Base-by-base conservation (phyloP, 2,797 vertebrate genomes). In the Chelonia mydas region DNA sequence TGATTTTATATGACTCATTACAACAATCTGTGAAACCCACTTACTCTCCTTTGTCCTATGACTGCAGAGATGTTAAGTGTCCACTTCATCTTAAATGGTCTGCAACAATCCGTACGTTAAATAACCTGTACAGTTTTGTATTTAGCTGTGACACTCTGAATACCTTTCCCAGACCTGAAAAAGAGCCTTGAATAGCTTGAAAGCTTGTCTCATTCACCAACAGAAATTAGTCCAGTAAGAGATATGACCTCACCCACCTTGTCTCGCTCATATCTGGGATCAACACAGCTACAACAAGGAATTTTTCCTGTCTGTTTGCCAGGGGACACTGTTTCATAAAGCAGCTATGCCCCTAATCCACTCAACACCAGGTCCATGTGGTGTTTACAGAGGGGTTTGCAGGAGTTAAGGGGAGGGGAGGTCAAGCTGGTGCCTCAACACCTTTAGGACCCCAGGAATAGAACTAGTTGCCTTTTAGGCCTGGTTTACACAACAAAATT, bases 221-320 rank as follows among this genome's bases (percentile, higher is more conserved):
- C 16, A n/a, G 61, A 65, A 65, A n/a, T n/a, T 65, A 33, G 61
- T 65, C 28, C 28, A 31, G 31, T 65, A 65, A n/a, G 61, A 65
- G 15, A 65, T 7, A n/a, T 7, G 33, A 65, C 16, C 61, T 16
- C 61, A 65, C 16, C 61, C 61, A 65, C 61, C 57, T n/a, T 6
- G 12, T 65, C 31, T 65, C 57, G 59, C 61, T 65, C 61, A 33
- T 65, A 65, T n/a, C 7, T 31, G 6, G 16, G 33, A 65, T 31
- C 16, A 65, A 65, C 61, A 61, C 6, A 17, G 27, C 13, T 31
- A 61, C 28, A 61, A 19, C 31, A 16, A 65, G 33, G 33, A n/a
- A 65, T n/a, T 33, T n/a, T 65, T n/a, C 61, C 33, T 65, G 59
- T 33, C 55, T 0, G 0, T 0, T 2, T 21, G 50, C 55, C 23